Percentiles rank a stretch among this genome's conserved stretches.
Conservation (phyloP, 2,888 invertebrate genomes). For the Quadroppia sp. region DNA sequence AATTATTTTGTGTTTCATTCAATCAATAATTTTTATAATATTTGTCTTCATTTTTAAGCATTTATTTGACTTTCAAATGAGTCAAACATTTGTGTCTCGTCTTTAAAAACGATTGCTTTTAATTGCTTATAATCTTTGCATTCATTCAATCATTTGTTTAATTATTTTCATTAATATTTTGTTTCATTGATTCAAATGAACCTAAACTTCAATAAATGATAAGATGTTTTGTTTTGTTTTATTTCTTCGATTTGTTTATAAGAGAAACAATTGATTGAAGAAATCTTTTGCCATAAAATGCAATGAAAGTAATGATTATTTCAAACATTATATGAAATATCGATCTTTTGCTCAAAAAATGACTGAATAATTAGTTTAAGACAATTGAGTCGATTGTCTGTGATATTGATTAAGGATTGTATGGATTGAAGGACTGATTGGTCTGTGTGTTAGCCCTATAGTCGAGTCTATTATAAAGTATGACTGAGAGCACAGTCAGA, state of each 20-base stretch:
- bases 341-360: no score
- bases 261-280: no score
- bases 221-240: neutral
- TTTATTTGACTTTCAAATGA: no score
- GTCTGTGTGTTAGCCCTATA: neutral
- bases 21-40: no score
- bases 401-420: conserved; percentile 8
- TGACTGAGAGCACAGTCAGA: neutral
- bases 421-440: neutral
- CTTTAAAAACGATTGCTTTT: neutral
- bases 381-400: conserved; percentile 11
- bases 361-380: neutral
- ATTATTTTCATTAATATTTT: neutral
- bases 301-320: no score
- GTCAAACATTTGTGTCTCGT: neutral
- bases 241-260: neutral
- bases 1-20: no score
- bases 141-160: neutral
- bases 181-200: no score
- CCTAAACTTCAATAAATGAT: no score
- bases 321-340: no score
- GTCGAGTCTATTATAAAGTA: neutral
- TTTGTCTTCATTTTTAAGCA: no score
- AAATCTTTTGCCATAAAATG: no score
- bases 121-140: neutral